Percentiles rank a stretch among this genome's conserved stretches.
Evolutionary conservation across 1,140 invertebrate species (phyloP).

Genomic region (Periplaneta americana): DNA sequence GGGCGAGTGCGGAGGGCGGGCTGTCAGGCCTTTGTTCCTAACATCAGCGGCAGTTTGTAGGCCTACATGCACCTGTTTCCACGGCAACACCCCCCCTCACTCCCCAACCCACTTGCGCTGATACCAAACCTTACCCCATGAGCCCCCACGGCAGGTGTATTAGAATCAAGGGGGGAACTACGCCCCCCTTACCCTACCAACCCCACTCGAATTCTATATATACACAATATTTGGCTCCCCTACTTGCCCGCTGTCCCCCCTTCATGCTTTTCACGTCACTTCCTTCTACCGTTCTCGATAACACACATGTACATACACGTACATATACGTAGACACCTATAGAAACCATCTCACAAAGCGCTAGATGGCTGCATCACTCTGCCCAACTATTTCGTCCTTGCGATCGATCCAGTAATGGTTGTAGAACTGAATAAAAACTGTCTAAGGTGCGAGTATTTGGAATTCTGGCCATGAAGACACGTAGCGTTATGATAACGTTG

Average conservation of each 20-base stretch:
- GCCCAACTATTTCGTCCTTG: neutral
- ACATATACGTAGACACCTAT: neutral
- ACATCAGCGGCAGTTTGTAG: neutral
- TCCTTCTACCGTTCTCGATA: neutral
- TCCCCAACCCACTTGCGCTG: too few species aligned
- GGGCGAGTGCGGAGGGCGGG: neutral
- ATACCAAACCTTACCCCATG: neutral
- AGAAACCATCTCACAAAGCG: neutral
- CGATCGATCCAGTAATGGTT: neutral
- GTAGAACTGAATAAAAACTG: neutral
- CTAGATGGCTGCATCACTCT: neutral
- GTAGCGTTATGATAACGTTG: neutral
- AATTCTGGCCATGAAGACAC: neutral
- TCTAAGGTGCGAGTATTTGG: neutral
- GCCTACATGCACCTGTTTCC: neutral
- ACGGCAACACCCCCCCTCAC: neutral
- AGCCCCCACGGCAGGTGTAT: neutral
- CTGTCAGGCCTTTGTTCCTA: neutral
- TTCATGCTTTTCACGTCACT: neutral
- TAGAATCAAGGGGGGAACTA: neutral
- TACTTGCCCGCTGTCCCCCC: neutral
- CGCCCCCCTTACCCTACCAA: neutral
- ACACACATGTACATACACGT: neutral
- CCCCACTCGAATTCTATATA: neutral
- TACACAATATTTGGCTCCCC: neutral